Conservation (phyloP, 2,888 invertebrate species). For the Leptarthrus brevirostris region DNA sequence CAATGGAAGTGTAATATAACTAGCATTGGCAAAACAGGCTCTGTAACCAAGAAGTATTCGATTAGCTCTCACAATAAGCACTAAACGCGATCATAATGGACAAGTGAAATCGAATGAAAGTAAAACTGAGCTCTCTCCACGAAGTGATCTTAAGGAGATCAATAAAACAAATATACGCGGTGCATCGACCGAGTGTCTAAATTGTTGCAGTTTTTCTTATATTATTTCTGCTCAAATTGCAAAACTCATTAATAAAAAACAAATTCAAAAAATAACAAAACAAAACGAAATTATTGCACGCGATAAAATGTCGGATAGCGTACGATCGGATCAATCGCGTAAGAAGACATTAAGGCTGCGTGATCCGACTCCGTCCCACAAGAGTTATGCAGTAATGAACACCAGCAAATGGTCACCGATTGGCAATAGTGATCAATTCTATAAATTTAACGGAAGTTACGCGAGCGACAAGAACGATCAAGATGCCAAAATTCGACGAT, state of each 20-base stretch:
- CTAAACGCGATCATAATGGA: slow-evolving; percentile 10
- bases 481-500: slow-evolving; percentile 55
- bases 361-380: slow-evolving; percentile 64
- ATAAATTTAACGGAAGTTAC: slow-evolving; percentile 51
- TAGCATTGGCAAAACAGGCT: too few species aligned
- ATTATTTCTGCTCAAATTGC: neutral
- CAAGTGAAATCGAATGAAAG: slow-evolving; percentile 42
- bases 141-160: slow-evolving; percentile 12
- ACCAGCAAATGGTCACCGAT: slow-evolving; percentile 17
- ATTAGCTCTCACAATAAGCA: neutral
- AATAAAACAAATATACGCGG: neutral
- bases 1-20: too few species aligned
- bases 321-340: slow-evolving; percentile 55
- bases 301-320: slow-evolving; percentile 63
- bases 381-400: slow-evolving; percentile 62
- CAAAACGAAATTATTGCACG: slow-evolving; percentile 14
- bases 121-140: slow-evolving; percentile 20
- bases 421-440: slow-evolving; percentile 50
- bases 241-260: neutral
- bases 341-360: slow-evolving; percentile 53
- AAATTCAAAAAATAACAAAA: neutral
- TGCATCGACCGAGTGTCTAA: neutral
- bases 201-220: neutral
- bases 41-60: too few species aligned
- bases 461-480: slow-evolving; percentile 46